Percentiles rank a stretch among this genome's conserved stretches.
These are phyloP conservation scores for Antechinus flavipes DNA, from an alignment of 2,113 vertebrate species.

Conservation along the genomic window DNA sequence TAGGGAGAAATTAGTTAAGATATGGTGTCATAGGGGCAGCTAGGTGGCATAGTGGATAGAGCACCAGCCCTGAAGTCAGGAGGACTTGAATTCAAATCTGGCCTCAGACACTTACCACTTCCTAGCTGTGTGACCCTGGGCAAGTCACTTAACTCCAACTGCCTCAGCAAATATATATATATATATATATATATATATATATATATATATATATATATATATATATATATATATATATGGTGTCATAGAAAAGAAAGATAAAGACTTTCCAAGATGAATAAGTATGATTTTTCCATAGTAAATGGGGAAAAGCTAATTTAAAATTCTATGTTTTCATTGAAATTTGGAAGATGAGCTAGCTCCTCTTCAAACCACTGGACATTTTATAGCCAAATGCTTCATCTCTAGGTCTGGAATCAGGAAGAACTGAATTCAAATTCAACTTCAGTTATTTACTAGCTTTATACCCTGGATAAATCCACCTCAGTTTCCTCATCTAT, in stretches of 20 bases:
- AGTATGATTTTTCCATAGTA: background rate
- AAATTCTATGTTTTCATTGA: background rate
- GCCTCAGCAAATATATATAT: no score
- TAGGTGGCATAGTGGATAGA: no score
- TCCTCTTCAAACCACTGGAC: background rate
- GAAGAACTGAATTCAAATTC: background rate
- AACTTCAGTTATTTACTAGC: background rate
- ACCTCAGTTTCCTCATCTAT: background rate
- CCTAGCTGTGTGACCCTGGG: no score
- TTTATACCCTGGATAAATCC: background rate
- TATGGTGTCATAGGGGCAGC: background rate
- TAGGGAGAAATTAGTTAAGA: background rate
- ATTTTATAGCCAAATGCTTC: conserved; percentile 17
- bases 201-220: no score
- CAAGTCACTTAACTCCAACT: no score
- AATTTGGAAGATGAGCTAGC: background rate
- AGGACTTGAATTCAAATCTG: no score
- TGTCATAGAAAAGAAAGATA: background rate
- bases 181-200: no score
- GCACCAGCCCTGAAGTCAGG: no score
- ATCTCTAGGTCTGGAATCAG: background rate
- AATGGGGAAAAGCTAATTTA: background rate
- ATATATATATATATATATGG: background rate
- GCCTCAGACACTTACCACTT: no score
- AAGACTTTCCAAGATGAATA: background rate